Evolutionary conservation across 2,797 vertebrate species (phyloP), one percentile per base, ranked within the genome.

Genomic region (Triplophysa bombifrons): DNA sequence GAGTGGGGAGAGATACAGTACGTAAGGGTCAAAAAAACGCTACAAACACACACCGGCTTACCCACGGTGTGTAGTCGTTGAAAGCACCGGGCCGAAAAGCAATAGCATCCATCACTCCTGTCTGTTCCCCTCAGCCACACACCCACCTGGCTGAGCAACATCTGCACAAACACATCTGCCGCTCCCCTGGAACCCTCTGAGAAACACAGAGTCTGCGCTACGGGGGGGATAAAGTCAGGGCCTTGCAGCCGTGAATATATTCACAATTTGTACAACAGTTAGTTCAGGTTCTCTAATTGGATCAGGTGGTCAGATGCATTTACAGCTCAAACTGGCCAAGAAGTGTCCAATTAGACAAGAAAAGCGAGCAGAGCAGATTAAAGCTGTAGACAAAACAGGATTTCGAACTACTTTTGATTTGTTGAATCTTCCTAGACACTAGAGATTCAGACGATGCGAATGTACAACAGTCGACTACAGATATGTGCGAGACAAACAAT

Each of bases 21-120:
- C 88, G 90, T 85, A 83, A 83, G 63, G 67, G 61, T 58, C 41
- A 80, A 16, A 73, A n/a, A 22, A 66, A 56, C 30, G 60, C 66
- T 34, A 58, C 44, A 53, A 58, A 74, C 71, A 80, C 66, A 72
- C 48, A 44, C 27, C 16, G 19, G 65, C 48, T 77, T 25, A 71
- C 78, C 66, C 68, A 55, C 76, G 65, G 76, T 72, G 60, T 72
- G 76, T 11, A 46, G 58, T 38, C 20, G 9, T 67, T 38, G 63
- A 64, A 81, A 72, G 70, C 60, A 55, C 66, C 78, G 80, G 71
- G 74, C 72, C 74, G 14, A 73, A 60, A 65, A 78, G 46, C 78
- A 75, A 78, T 30, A 9, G 25, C 71, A 83, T 85, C 74, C 74
- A 83, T 85, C 84, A 85, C 53, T 55, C 9, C 17, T 75, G 63